Percentiles rank a stretch among this genome's conserved stretches.
These are phyloP conservation scores for Lasioglossum vierecki DNA, from an alignment of 2,888 invertebrate genomes.

Conservation along the genomic window DNA sequence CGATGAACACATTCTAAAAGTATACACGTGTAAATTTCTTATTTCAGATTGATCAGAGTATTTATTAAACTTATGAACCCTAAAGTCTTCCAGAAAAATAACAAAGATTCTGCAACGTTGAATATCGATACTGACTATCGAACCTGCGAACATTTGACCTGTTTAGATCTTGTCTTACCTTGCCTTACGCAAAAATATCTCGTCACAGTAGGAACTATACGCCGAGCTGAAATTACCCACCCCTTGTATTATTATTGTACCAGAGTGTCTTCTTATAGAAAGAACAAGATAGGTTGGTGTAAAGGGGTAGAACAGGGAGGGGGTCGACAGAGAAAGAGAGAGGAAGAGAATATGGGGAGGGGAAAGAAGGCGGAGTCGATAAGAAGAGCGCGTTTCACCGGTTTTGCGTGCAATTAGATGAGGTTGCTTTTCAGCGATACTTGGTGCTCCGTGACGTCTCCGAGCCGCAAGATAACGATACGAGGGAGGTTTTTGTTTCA, in stretches of 20 bases:
- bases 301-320: neutral
- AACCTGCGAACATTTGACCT: neutral
- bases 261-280: neutral
- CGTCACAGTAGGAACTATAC: too few relatives aligned
- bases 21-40: too few relatives aligned
- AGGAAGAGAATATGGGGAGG: too few relatives aligned
- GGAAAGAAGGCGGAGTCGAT: conserved; percentile 20
- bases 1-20: too few relatives aligned
- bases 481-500: conserved; percentile 2
- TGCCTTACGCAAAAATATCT: neutral
- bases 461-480: neutral
- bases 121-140: neutral
- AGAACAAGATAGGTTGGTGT: neutral
- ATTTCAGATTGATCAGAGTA: too few relatives aligned
- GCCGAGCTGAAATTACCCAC: neutral
- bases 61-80: too few relatives aligned
- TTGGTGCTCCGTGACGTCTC: conserved; percentile 21
- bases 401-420: conserved; percentile 50
- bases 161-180: neutral
- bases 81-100: neutral
- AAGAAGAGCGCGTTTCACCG: conserved; percentile 14
- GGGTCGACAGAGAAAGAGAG: neutral
- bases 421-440: conserved; percentile 13
- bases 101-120: neutral
- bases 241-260: neutral